A percentile compares a stretch with the other conserved stretches of the same genome.
Evolutionary conservation across 2,113 vertebrate genomes (phyloP).

Genomic region (Phalacrocorax brasilianus): DNA sequence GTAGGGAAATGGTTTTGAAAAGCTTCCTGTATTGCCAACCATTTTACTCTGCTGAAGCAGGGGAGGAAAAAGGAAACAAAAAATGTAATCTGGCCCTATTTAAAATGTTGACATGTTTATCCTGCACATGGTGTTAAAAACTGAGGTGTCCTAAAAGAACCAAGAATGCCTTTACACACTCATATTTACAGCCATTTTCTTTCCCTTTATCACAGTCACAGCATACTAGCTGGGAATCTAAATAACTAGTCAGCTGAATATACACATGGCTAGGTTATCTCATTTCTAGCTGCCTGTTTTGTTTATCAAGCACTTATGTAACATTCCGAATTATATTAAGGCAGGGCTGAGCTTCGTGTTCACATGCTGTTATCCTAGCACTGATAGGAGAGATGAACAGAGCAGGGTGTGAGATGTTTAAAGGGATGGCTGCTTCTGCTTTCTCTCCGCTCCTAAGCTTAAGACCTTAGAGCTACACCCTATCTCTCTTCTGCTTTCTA

Average conservation of each 20-base stretch:
- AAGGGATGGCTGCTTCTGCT: neutral
- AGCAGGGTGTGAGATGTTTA: neutral
- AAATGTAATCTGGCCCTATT: neutral
- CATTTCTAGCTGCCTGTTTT: slow-evolving; percentile 39
- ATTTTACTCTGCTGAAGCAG: neutral
- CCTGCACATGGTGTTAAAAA: neutral
- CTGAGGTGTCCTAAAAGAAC: neutral
- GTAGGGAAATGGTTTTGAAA: neutral
- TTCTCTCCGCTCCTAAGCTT: neutral
- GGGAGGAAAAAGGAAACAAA: neutral
- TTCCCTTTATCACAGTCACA: neutral
- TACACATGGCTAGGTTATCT: slow-evolving; percentile 41
- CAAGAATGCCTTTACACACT: neutral
- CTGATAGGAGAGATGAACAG: neutral
- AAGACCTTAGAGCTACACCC: neutral
- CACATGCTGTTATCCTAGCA: neutral
- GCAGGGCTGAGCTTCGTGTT: neutral
- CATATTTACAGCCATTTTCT: slow-evolving; percentile 6
- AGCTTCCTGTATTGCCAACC: neutral
- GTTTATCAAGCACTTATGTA: slow-evolving; percentile 58
- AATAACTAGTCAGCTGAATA: slow-evolving; percentile 41
- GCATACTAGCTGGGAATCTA: neutral
- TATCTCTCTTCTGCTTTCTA: neutral
- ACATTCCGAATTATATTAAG: neutral
- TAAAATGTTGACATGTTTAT: neutral